A percentile compares a stretch with the other conserved stretches of the same genome.
Evolutionary conservation across 2,113 vertebrate genomes (phyloP).

Genomic region (rat (Rattus norvegicus)): DNA sequence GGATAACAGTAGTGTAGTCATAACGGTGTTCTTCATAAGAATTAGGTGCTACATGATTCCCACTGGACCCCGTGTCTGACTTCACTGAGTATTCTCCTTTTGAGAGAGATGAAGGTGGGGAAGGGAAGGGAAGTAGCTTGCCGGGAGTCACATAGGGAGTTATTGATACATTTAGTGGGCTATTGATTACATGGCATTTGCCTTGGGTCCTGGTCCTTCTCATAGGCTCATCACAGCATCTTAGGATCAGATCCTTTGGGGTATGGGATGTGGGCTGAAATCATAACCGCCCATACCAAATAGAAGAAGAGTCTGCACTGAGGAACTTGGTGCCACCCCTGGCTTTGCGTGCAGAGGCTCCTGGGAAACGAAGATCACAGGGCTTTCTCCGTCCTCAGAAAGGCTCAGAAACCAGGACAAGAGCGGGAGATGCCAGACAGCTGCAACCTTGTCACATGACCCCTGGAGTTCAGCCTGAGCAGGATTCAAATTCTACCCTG

Average conservation of each 20-base stretch:
- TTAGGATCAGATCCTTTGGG: background rate
- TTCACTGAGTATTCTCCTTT: background rate
- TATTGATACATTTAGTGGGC: background rate
- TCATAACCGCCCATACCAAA: background rate
- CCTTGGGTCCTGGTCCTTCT: background rate
- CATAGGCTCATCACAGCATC: background rate
- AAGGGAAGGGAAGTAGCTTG: background rate
- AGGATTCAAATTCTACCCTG: background rate
- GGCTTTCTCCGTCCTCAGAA: background rate
- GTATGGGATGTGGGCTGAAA: background rate
- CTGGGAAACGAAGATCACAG: background rate
- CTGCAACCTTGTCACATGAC: background rate
- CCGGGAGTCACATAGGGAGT: background rate
- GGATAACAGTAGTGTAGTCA: no score
- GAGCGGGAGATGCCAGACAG: no score
- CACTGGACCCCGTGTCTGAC: background rate
- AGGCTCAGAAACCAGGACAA: background rate
- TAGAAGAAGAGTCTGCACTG: background rate
- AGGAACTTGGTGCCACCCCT: background rate
- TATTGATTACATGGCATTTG: background rate
- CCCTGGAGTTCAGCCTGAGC: background rate
- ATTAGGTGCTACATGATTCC: background rate
- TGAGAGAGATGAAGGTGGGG: no score
- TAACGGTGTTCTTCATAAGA: background rate
- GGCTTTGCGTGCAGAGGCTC: background rate